A percentile compares a stretch with the other conserved stretches of the same genome.
phyloP scores from a whole-genome alignment of 2,888 invertebrate species.

The Dichetophora obliterata region DNA sequence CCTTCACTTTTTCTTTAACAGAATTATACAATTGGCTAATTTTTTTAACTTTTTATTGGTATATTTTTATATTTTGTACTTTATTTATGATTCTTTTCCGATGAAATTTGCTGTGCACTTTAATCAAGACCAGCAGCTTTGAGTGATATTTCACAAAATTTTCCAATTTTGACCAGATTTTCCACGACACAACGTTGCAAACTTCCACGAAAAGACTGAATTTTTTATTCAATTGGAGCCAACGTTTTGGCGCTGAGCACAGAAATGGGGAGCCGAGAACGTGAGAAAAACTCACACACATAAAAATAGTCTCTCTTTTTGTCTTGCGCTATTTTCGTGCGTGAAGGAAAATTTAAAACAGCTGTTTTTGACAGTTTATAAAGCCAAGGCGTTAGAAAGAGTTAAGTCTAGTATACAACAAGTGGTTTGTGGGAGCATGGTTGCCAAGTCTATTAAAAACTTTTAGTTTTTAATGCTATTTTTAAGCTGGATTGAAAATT shows the following conservation, averaged over 20 bases:
- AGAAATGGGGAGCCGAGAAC: background rate
- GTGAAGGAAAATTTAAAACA: background rate
- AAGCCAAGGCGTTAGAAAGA: background rate
- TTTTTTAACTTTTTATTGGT: background rate
- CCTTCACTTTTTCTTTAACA: background rate
- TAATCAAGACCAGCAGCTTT: background rate
- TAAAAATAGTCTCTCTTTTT: background rate
- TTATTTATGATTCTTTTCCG: background rate
- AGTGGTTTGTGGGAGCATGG: background rate
- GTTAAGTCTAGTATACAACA: background rate
- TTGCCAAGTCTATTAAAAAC: background rate
- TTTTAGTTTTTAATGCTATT: too few species aligned
- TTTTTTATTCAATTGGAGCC: background rate
- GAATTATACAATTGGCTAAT: background rate
- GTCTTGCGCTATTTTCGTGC: background rate
- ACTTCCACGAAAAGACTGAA: conserved; percentile 21
- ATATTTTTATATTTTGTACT: background rate
- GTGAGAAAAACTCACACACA: background rate
- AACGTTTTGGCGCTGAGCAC: conserved; percentile 9
- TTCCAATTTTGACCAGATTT: background rate
- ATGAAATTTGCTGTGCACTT: background rate
- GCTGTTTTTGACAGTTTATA: background rate
- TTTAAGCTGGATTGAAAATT: too few species aligned
- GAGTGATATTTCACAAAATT: background rate
- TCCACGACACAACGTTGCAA: background rate